A percentile compares a stretch with the other conserved stretches of the same genome.
phyloP scores from a whole-genome alignment of 2,113 vertebrate genomes.

The Saguinus midas region DNA sequence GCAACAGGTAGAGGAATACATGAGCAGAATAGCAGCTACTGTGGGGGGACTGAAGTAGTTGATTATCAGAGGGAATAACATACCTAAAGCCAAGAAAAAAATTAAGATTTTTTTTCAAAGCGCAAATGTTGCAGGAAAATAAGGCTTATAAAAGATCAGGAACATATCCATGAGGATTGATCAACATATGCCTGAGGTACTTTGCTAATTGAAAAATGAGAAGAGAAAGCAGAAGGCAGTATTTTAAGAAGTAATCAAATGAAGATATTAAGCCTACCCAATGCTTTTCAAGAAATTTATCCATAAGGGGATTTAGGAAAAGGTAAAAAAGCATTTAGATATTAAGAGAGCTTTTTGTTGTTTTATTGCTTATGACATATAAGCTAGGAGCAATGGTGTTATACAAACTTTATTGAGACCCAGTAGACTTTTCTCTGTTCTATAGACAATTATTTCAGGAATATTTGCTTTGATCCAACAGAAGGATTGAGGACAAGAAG shows the following conservation, averaged over 20 bases:
- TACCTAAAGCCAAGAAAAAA: neutral
- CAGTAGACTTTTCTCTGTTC: neutral
- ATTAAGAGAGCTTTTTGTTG: neutral
- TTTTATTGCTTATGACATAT: neutral
- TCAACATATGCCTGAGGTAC: fast-evolving
- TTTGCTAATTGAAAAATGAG: neutral
- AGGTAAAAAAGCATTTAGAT: neutral
- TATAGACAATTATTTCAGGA: neutral
- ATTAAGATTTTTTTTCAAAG: neutral
- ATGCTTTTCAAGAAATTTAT: neutral
- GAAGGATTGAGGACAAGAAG: neutral
- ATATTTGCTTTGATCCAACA: neutral
- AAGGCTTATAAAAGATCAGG: neutral
- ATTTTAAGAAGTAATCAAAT: neutral
- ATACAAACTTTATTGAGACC: neutral
- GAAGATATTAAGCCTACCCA: neutral
- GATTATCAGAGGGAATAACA: neutral
- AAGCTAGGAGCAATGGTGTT: neutral
- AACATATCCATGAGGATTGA: neutral
- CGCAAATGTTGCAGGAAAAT: neutral
- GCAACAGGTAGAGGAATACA: neutral
- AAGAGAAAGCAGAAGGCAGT: neutral
- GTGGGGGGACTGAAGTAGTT: neutral
- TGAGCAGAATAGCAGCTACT: neutral
- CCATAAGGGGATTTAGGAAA: neutral